A percentile compares a stretch with the other conserved stretches of the same genome.
Conservation (phyloP, 2,113 vertebrate species). For the Nycticryphes semicollaris region DNA sequence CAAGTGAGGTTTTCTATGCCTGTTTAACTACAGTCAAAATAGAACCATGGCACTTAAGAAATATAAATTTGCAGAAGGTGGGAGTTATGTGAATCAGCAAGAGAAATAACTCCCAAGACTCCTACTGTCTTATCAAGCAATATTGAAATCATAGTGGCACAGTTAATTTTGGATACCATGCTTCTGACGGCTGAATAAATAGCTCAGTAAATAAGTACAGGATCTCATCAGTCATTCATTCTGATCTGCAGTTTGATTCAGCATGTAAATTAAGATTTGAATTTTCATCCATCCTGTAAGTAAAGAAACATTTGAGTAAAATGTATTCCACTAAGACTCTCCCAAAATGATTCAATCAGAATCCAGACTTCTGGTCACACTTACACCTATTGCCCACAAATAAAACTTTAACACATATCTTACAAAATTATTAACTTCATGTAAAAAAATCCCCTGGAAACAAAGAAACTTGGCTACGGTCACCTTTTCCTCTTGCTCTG, state of each 20-base stretch:
- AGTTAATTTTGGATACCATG: not conserved
- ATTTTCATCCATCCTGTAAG: not conserved
- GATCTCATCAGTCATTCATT: conserved; percentile 27
- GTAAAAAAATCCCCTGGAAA: not conserved
- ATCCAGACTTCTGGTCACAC: not conserved
- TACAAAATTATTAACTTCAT: not conserved
- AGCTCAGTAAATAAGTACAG: conserved; percentile 2
- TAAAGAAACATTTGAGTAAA: not conserved
- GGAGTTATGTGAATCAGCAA: not conserved
- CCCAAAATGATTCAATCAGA: not conserved
- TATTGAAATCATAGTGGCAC: not conserved
- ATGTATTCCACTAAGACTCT: not conserved
- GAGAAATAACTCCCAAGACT: not conserved
- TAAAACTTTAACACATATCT: not conserved
- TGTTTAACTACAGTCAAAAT: not conserved
- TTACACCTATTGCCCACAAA: not conserved
- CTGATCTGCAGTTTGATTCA: not conserved
- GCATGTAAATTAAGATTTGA: not conserved
- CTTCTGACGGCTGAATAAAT: conserved; percentile 9
- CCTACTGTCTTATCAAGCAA: not conserved
- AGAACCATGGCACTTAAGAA: not conserved
- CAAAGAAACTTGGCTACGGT: not conserved
- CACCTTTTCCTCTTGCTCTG: not conserved
- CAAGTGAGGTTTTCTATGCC: not conserved
- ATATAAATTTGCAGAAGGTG: not conserved